Evolutionary conservation across 2,797 vertebrate genomes (phyloP), one percentile per base, ranked within the genome.

Genomic region (Carapus acus): DNA sequence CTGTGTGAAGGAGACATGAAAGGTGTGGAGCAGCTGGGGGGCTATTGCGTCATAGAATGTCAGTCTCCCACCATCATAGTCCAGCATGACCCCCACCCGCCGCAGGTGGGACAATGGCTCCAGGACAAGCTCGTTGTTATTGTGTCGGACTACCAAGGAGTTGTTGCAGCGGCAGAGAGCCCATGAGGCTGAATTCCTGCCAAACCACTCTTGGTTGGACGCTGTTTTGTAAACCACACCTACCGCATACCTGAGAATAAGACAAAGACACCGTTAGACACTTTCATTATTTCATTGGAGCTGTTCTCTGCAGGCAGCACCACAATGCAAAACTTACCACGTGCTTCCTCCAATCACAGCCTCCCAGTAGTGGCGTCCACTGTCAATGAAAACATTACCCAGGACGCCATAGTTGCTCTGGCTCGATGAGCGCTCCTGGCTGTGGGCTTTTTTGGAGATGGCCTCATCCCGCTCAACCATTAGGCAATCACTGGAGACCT

Each of bases 311-410:
- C 31, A 22, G 15, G 24, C 21, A 38, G 24, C 24, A 27, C 24
- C n/a, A n/a, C n/a, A n/a, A n/a, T n/a, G n/a, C 9, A 14, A 31
- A 47, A 44, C 92, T 17, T 86, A 98, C 96, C 96, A 98, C 1
- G 95, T 99, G 80, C 96, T 98, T 24, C 96, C 94, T 1, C 94
- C 94, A 62, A 98, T 97, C 67, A 97, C 88, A 55, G 97, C 93
- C 78, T 99, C 96, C 96, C 96, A 98, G 81, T 99, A 99, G 73
- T 99, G 96, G 3, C 96, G 89, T 3, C 96, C 96, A 0, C 95
- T 98, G 79, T 99, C 96, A 2, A 99, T 97, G 77, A 90, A 98
- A 54, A 98, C 94, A 0, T 99, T 99, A 45, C 95, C 95, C 69
- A 92, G 91, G n/a, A 98, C 91, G 0, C 94, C 96, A 0, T 98